Conservation (phyloP, 53 echinoderm and acorn worm species). For the Holothuria scabra region DNA sequence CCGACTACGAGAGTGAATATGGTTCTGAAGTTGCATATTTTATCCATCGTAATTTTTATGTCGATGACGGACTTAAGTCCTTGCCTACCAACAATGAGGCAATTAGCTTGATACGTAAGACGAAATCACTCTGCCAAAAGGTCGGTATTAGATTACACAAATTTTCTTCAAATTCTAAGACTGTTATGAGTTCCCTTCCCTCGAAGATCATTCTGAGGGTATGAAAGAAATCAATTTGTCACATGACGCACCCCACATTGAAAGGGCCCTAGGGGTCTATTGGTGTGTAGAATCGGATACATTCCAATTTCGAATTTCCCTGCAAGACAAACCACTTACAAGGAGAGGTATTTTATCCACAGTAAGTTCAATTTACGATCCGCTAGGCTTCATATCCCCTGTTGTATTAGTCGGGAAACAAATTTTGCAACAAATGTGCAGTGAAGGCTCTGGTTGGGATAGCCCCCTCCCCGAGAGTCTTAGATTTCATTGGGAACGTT, state of each 20-base stretch:
- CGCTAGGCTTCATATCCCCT: constrained; percentile 59
- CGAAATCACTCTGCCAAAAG: constrained; percentile 34
- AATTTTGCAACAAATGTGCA: constrained; percentile 70
- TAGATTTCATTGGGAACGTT: too few relatives aligned
- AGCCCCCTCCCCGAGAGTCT: too few relatives aligned
- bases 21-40: constrained; percentile 50
- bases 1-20: not conserved
- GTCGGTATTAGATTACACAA: constrained; percentile 66
- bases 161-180: constrained; percentile 51
- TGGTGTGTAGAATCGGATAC: constrained; percentile 59
- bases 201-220: constrained; percentile 51
- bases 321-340: constrained; percentile 38
- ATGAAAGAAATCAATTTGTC: constrained; percentile 41
- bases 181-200: constrained; percentile 56
- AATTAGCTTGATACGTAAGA: constrained; percentile 47
- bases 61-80: constrained; percentile 65
- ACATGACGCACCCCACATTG: constrained; percentile 26
- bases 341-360: constrained; percentile 55
- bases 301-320: constrained; percentile 45
- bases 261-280: constrained; percentile 56
- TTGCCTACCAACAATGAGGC: constrained; percentile 54
- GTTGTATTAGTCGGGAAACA: constrained; percentile 62
- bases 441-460: too few relatives aligned
- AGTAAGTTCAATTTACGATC: constrained; percentile 76
- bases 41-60: too few relatives aligned